Base-by-base conservation (phyloP, 1,140 invertebrate species). In the Copidosoma floridanum region DNA sequence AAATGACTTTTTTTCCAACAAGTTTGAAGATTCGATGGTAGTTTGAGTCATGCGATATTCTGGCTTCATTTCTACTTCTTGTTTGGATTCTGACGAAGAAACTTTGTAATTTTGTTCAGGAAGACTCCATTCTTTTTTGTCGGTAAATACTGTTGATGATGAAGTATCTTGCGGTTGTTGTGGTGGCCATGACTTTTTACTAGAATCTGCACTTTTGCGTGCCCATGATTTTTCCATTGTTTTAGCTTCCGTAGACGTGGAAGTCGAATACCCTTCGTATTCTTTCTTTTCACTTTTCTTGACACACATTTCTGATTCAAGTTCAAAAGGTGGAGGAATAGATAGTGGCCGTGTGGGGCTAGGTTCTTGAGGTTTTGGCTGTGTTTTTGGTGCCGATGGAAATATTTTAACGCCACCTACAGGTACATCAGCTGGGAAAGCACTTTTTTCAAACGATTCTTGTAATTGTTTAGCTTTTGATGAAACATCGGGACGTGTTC, bases 161-260 rank as follows among this genome's bases (percentile, higher is more conserved):
- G 76, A 70, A n/a, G 18, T 24, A 12, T 27, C 54, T 26, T 71
- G 73, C n/a, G n/a, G n/a, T n/a, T n/a, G n/a, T n/a, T n/a, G n/a
- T 4, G 76, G 72, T 16, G 83, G 83, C 84, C 84, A 85, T 1
- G 79, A 78, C 57, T 80, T 82, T 57, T 82, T 77, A 48, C 72
- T 72, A 5, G 77, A 71, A 8, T 82, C 81, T 0, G 75, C 48
- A 57, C 72, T 74, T 68, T 84, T 85, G 51, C 83, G 83, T 14
- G 82, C 79, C 85, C 86, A 87, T 0, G 85, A 71, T 70, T 85
- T 86, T 57, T 87, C 85, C 85, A 86, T 86, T 16, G 81, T 78
- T 50, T 86, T 61, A 2, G 75, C 84, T 68, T 87, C 85, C 0
- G 70, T 71, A 2, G 70, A 74, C 11, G 73, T 63, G 40, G 72